Conservation (phyloP, 2,888 invertebrate genomes). For the Acanthosepion esculentum region DNA sequence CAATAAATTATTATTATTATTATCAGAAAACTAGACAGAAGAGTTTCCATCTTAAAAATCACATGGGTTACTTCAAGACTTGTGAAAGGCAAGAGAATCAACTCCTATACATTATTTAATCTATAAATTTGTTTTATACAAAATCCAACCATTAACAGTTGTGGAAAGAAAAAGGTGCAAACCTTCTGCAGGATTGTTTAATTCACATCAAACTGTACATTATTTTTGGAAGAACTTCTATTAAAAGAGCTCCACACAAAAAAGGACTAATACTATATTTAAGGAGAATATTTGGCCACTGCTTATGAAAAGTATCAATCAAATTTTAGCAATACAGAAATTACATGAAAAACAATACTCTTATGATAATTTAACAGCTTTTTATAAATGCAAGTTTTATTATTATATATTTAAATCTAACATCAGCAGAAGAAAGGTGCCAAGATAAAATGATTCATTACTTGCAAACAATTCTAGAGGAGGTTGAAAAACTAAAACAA, state of each 20-base stretch:
- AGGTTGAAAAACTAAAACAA: too few species aligned
- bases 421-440: too few species aligned
- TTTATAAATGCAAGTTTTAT: too few species aligned
- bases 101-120: neutral
- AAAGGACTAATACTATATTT: neutral
- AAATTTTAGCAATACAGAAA: neutral
- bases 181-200: neutral
- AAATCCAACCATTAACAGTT: neutral
- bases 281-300: neutral
- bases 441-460: too few species aligned
- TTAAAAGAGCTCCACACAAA: neutral
- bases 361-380: too few species aligned
- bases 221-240: neutral
- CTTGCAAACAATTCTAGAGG: too few species aligned
- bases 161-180: neutral
- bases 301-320: neutral
- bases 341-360: neutral
- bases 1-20: neutral
- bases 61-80: neutral
- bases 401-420: too few species aligned
- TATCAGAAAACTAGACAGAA: neutral
- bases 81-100: neutral
- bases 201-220: neutral
- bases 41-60: neutral
- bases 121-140: neutral